Evolutionary conservation across 2,113 vertebrate genomes (phyloP).

Genomic region (Lepidothrix coronata): DNA sequence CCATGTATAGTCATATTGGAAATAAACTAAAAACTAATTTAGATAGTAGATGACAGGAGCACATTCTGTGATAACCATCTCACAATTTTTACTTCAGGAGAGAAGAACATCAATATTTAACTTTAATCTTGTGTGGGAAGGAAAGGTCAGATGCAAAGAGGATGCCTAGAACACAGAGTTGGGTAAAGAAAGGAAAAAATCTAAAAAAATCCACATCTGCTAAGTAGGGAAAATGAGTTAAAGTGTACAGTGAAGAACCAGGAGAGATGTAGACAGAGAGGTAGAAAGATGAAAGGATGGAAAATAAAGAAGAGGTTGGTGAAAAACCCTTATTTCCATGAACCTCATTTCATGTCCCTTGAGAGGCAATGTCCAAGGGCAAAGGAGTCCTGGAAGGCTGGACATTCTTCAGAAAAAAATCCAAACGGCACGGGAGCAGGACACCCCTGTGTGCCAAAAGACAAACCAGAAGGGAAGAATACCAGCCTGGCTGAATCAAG

Average conservation of each 20-base stretch:
- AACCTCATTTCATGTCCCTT: not conserved
- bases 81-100: not conserved
- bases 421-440: not conserved
- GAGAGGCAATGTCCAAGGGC: not conserved
- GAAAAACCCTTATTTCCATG: not conserved
- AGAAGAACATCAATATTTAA: not conserved
- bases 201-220: not conserved
- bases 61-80: not conserved
- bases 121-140: not conserved
- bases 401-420: not conserved
- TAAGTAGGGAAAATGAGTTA: not conserved
- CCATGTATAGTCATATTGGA: not conserved
- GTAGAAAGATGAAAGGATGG: not conserved
- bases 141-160: not conserved
- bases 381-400: not conserved
- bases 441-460: not conserved
- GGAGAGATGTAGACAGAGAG: not conserved
- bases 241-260: not conserved
- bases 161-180: not conserved
- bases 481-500: not conserved
- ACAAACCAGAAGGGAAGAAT: not conserved
- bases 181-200: not conserved
- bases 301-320: not conserved
- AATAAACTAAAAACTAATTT: not conserved
- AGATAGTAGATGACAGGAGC: not conserved